Base-by-base conservation (phyloP, 1,140 invertebrate species). In the Bombus cullumanus region DNA sequence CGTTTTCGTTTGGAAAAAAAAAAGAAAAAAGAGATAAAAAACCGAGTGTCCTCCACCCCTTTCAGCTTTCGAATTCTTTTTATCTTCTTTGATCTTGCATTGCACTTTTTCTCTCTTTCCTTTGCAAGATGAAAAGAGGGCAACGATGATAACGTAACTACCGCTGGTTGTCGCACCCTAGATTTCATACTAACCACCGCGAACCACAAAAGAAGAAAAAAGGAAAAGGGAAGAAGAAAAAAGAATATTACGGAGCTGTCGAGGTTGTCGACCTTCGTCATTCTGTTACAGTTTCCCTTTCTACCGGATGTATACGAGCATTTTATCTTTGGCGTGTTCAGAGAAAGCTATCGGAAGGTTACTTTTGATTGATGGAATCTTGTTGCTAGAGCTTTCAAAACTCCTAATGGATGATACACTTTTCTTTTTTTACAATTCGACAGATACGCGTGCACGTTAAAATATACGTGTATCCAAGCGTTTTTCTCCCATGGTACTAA, bases 201-300 rank as follows among this genome's bases (percentile, higher is more conserved):
- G 28, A 39, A 5, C 13, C 3, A 34, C n/a, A 34, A 39, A 71
- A 22, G 34, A 10, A 3, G 9, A 34, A 18, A 68, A 68, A 68
- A 37, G 3, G 4, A 10, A n/a, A 59, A 15, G 18, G 28, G 34
- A 39, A 39, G 9, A 10, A 34, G 34, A 37, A 68, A 31, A 41
- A n/a, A 71, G n/a, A 72, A 47, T 73, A 75, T 83, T 9, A 77
- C 34, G 18, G n/a, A 37, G 34, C 43, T 39, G n/a, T 41, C 43
- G 34, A 25, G 74, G 37, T 77, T 53, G 81, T 77, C 73, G 81
- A 69, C 81, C 73, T 83, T 77, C 73, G 47, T 77, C 73, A 77
- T 25, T 15, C 71, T 47, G 28, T 74, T n/a, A 43, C 6, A 41
- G 53, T 64, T 74, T 43, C 41, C 47, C 73, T 39, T 76, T 43